These are phyloP conservation scores for Hemaris fuciformis DNA, from an alignment of 2,888 invertebrate species.

Conservation along the genomic window DNA sequence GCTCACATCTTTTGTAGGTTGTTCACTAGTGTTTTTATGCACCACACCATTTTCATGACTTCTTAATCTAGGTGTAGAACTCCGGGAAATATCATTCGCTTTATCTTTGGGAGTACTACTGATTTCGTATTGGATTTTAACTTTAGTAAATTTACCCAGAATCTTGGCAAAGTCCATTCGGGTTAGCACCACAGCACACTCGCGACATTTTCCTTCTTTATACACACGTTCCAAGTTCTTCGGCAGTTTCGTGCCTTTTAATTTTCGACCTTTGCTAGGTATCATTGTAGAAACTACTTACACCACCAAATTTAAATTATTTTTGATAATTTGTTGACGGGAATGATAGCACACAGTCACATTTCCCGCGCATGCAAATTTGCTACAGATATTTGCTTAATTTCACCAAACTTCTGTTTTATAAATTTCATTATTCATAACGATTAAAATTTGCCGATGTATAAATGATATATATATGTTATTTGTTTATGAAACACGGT, in stretches of 20 bases:
- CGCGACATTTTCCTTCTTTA: conserved; percentile 71
- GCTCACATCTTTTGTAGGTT: conserved; percentile 50
- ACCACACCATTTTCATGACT: conserved; percentile 77
- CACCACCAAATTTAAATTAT: conserved; percentile 23
- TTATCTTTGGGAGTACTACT: conserved; percentile 54
- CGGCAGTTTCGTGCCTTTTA: conserved; percentile 54
- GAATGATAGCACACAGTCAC: conserved; percentile 54
- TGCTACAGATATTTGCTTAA: conserved; percentile 26
- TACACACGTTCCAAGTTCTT: conserved; percentile 66
- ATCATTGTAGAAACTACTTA: conserved; percentile 47
- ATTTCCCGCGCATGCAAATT: conserved; percentile 75
- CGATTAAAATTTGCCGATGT: conserved; percentile 14
- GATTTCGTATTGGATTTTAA: conserved; percentile 74
- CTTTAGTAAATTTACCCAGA: conserved; percentile 75
- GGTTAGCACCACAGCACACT: conserved; percentile 70
- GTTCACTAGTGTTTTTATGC: conserved; percentile 48
- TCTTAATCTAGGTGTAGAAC: conserved; percentile 57
- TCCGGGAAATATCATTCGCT: conserved; percentile 40
- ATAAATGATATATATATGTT: conserved; percentile 15
- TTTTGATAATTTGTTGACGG: conserved; percentile 31
- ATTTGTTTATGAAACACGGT: conserved; percentile 41
- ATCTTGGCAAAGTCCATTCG: conserved; percentile 78
- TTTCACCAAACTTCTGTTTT: conserved; percentile 14
- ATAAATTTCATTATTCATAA: conserved; percentile 9
- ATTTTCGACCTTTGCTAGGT: conserved; percentile 45